Conservation (phyloP, 2,797 vertebrate genomes). For the Babyrousa celebensis region DNA sequence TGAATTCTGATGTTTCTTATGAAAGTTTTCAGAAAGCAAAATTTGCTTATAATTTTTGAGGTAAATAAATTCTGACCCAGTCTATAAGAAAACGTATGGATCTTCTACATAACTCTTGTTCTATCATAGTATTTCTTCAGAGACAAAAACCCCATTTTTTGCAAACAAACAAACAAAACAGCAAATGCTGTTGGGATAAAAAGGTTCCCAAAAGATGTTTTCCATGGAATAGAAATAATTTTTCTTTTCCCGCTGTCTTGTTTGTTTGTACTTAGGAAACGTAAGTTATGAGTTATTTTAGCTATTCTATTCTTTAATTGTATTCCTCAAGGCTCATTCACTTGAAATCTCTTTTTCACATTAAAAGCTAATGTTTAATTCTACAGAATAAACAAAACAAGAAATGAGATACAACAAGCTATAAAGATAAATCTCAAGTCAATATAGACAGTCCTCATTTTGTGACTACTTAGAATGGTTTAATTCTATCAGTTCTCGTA, state of each 20-base stretch:
- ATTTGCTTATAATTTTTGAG: not conserved
- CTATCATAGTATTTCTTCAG: not conserved
- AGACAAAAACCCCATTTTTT: not conserved
- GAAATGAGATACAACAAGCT: slow-evolving; percentile 15
- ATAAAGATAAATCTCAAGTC: slow-evolving; percentile 57
- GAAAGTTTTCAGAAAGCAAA: slow-evolving; percentile 21
- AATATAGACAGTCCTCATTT: not conserved
- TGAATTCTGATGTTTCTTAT: not conserved
- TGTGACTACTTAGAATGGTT: slow-evolving; percentile 40
- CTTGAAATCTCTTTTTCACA: slow-evolving; percentile 61
- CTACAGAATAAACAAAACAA: slow-evolving; percentile 58
- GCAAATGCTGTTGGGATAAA: slow-evolving; percentile 26
- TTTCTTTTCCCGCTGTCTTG: slow-evolving; percentile 1
- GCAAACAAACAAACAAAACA: not conserved
- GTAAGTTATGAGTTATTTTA: slow-evolving; percentile 53
- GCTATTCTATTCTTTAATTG: slow-evolving; percentile 55
- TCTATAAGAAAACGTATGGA: not conserved
- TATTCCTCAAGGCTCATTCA: slow-evolving; percentile 59
- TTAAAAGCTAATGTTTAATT: slow-evolving; percentile 56
- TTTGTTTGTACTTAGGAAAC: not conserved
- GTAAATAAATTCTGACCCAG: not conserved
- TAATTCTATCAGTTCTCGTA: slow-evolving; percentile 1
- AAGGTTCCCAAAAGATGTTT: slow-evolving; percentile 34
- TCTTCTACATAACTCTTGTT: not conserved
- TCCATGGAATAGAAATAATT: not conserved